Conservation (phyloP, 2,113 vertebrate genomes). For the Amia ocellicauda region DNA sequence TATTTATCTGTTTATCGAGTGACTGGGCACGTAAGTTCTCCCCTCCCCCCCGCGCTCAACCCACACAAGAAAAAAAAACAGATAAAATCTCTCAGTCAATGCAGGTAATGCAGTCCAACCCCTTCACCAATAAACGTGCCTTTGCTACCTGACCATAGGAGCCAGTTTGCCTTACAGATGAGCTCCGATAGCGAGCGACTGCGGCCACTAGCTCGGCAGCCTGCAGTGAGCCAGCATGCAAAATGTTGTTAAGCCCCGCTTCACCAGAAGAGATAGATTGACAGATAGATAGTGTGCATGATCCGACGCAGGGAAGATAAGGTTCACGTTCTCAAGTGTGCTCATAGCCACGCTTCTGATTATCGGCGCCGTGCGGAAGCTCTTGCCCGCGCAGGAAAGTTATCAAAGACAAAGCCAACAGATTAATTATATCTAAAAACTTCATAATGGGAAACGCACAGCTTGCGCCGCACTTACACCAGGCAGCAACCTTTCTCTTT, state of each 20-base stretch:
- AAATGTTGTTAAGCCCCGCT: conserved; percentile 6
- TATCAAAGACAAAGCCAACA: conserved; percentile 9
- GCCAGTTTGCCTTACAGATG: background rate
- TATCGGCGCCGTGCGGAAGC: conserved; percentile 1
- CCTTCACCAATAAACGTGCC: too few species aligned
- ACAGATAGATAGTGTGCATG: background rate
- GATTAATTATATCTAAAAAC: conserved; percentile 12
- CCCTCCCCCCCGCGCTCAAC: conserved; percentile 16
- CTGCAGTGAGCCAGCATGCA: conserved; percentile 1
- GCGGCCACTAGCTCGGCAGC: background rate
- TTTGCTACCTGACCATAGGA: background rate
- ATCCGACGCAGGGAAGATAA: background rate
- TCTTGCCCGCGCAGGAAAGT: background rate
- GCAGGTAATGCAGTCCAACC: background rate
- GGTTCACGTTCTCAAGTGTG: background rate
- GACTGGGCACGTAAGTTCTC: conserved; percentile 28
- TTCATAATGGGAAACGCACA: conserved; percentile 10
- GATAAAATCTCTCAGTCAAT: too few species aligned
- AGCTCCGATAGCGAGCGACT: background rate
- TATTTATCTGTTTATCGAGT: conserved; percentile 51
- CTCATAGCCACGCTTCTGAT: conserved; percentile 1
- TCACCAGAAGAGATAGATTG: conserved; percentile 8
- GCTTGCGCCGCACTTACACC: background rate
- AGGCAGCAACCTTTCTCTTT: conserved; percentile 11
- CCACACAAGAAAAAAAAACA: too few species aligned